Conservation (phyloP, 2,888 invertebrate genomes). For the Torymus tubicola region DNA sequence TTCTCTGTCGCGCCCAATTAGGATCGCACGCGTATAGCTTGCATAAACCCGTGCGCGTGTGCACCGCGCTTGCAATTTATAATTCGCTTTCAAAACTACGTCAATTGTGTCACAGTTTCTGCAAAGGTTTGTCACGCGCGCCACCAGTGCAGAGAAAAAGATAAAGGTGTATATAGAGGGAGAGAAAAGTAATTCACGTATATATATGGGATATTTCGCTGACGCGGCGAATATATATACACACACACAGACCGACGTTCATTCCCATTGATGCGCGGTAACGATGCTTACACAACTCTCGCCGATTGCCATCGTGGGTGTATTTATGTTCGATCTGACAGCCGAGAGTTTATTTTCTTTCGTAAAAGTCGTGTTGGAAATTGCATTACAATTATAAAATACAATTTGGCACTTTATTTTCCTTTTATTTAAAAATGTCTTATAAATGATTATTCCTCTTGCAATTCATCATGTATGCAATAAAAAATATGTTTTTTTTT, state of each 20-base stretch:
- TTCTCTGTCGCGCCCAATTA: conserved; percentile 53
- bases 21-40: conserved; percentile 43
- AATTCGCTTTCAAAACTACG: conserved; percentile 58
- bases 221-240: not conserved
- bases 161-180: conserved; percentile 3
- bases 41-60: conserved; percentile 50
- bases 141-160: conserved; percentile 11
- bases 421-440: too few species aligned
- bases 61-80: conserved; percentile 51
- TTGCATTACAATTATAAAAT: conserved; percentile 2
- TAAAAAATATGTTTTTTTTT: too few species aligned
- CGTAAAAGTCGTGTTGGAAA: conserved; percentile 8
- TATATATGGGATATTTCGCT: conserved; percentile 18
- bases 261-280: conserved; percentile 35
- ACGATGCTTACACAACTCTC: conserved; percentile 20
- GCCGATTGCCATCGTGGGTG: conserved; percentile 24
- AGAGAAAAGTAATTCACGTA: conserved; percentile 24
- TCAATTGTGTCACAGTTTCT: conserved; percentile 58
- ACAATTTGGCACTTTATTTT: not conserved
- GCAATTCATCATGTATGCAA: too few species aligned
- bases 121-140: conserved; percentile 52
- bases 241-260: not conserved
- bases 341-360: conserved; percentile 6
- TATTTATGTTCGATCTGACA: conserved; percentile 8
- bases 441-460: too few species aligned